Conservation (phyloP, 2,113 vertebrate species). For the Ascaphus truei region DNA sequence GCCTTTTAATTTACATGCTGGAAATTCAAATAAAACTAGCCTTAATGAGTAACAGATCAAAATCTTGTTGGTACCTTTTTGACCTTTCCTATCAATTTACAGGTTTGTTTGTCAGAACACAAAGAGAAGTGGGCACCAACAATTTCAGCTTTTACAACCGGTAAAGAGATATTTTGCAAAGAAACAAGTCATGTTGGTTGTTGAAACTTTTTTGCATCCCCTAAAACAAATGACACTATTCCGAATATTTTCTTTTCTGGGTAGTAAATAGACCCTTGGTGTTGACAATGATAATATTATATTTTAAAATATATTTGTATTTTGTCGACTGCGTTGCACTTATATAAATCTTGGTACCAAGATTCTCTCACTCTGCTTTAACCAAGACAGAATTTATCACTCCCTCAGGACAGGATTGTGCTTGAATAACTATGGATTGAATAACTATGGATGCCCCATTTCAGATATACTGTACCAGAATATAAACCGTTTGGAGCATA, state of each 20-base stretch:
- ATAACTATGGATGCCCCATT: too few species aligned
- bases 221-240: conserved; percentile 68
- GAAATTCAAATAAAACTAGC: neutral
- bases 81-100: conserved; percentile 49
- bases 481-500: too few species aligned
- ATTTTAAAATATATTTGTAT: conserved; percentile 69
- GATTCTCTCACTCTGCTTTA: neutral
- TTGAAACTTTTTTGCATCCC: conserved; percentile 74
- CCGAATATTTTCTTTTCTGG: conserved; percentile 61
- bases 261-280: conserved; percentile 62
- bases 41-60: conserved; percentile 8
- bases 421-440: neutral
- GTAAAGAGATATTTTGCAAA: conserved; percentile 70
- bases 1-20: too few species aligned
- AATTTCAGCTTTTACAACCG: conserved; percentile 51
- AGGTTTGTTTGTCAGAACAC: conserved; percentile 54
- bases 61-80: conserved; percentile 36
- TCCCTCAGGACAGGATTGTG: neutral
- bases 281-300: conserved; percentile 83
- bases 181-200: conserved; percentile 78
- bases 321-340: conserved; percentile 62
- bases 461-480: too few species aligned
- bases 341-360: conserved; percentile 63
- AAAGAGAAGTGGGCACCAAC: conserved; percentile 50
- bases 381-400: neutral